Base-by-base conservation (phyloP, 2,797 vertebrate genomes). In the Cheirogaleus major region DNA sequence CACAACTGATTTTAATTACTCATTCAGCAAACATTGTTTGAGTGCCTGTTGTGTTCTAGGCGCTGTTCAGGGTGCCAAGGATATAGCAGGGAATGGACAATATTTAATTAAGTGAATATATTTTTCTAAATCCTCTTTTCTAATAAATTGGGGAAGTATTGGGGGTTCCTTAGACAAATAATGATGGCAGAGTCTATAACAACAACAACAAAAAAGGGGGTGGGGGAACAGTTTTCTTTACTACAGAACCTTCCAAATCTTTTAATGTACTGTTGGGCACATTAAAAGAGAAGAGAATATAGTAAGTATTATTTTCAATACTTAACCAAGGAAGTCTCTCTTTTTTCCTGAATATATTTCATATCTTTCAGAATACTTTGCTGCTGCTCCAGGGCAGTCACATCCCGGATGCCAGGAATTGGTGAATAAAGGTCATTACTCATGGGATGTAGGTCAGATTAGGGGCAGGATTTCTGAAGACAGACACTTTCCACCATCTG, bases 91-190 rank as follows among this genome's bases (percentile, higher is more conserved):
- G 72, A 88, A 79, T 84, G 80, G 57, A 73, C 20, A 73, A 23
- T 45, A 11, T 80, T 93, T 79, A 78, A 18, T 63, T 91, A 72
- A 65, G 32, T 48, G 45, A 95, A 70, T 45, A 10, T 83, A 35
- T 48, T 95, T 91, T 73, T 52, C 45, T 83, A 35, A 95, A 27
- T 67, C 27, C 48, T 95, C 32, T 95, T 91, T 87, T 25, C 52
- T 82, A 72, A 69, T 57, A 70, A 83, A 30, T 82, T 27, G n/a
- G n/a, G n/a, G 22, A 48, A 69, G 23, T 73, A 48, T 76, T 81
- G 20, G 20, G 80, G 55, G 6, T 65, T 63, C 43, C 15, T 79
- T 91, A 76, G 30, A 73, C 14, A 50, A 59, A 48, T 65, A 52
- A 86, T 88, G 61, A 6, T 90, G 17, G 30, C 32, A 76, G 57